These are phyloP conservation scores for Oxyruncus cristatus DNA, from an alignment of 2,113 vertebrate species.

Conservation along the genomic window DNA sequence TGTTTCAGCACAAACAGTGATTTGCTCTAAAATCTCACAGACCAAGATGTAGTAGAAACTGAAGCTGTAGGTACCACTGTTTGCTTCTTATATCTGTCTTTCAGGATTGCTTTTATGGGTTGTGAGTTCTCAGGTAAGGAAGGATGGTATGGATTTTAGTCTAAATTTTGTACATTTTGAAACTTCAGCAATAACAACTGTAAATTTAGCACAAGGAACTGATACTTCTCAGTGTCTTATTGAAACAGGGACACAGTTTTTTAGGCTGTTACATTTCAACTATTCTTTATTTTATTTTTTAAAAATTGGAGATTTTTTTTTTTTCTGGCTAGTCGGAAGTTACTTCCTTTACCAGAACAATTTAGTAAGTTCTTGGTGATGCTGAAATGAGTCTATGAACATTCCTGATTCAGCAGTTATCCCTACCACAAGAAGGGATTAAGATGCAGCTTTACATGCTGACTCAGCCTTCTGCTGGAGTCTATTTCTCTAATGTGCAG, in stretches of 20 bases:
- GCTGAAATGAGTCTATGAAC: background rate
- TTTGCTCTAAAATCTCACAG: background rate
- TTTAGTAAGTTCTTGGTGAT: background rate
- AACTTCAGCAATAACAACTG: background rate
- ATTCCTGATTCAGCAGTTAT: background rate
- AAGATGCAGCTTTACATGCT: background rate
- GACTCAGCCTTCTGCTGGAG: background rate
- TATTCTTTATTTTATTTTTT: background rate
- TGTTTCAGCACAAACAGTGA: accelerated
- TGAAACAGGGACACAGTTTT: background rate
- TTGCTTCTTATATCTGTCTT: background rate
- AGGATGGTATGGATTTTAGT: background rate
- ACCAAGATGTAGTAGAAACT: background rate
- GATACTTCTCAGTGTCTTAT: background rate
- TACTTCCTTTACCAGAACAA: background rate
- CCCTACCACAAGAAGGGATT: background rate
- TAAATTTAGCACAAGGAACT: background rate
- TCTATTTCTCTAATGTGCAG: background rate
- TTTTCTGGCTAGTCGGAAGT: background rate
- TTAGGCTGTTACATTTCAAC: background rate
- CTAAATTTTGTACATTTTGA: background rate
- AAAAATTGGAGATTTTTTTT: background rate
- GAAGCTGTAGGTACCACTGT: background rate
- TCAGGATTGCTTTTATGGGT: background rate
- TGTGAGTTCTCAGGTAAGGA: background rate